Percentiles rank a stretch among this genome's conserved stretches.
Evolutionary conservation across 2,113 vertebrate genomes (phyloP).

Genomic region (Helogale parvula): DNA sequence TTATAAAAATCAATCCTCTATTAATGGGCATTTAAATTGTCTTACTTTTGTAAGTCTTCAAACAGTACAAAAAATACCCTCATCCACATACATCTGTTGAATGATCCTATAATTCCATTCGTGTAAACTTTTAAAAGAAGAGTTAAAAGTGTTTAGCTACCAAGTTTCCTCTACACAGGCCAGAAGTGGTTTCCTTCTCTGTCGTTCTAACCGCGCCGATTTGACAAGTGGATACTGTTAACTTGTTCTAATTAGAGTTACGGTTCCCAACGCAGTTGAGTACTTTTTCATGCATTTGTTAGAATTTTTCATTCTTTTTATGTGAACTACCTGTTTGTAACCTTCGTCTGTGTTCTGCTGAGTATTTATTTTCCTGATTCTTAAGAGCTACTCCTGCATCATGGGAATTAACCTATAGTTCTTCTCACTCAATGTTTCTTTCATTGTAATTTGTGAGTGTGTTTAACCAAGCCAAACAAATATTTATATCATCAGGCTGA

Average conservation of each 20-base stretch:
- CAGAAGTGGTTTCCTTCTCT: neutral
- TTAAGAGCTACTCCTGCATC: neutral
- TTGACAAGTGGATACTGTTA: neutral
- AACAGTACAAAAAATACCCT: neutral
- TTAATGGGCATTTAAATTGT: neutral
- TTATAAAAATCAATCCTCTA: neutral
- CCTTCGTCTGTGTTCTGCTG: neutral
- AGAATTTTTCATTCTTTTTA: neutral
- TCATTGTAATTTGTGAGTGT: neutral
- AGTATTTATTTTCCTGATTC: neutral
- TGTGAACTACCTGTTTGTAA: conserved; percentile 11
- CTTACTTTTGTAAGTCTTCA: too few species aligned
- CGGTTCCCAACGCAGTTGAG: neutral
- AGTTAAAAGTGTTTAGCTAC: neutral
- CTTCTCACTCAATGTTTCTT: neutral
- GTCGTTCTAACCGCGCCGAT: neutral
- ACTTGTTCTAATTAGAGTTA: conserved; percentile 5
- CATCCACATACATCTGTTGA: fast-evolving
- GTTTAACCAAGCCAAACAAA: neutral
- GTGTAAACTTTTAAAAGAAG: neutral
- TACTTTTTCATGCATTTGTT: neutral
- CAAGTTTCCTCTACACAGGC: neutral
- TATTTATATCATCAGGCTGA: neutral
- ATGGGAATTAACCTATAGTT: neutral
- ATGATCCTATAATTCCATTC: neutral